Evolutionary conservation across 2,888 invertebrate species (phyloP), one percentile per base, ranked within the genome.

Genomic region (Formica aserva): DNA sequence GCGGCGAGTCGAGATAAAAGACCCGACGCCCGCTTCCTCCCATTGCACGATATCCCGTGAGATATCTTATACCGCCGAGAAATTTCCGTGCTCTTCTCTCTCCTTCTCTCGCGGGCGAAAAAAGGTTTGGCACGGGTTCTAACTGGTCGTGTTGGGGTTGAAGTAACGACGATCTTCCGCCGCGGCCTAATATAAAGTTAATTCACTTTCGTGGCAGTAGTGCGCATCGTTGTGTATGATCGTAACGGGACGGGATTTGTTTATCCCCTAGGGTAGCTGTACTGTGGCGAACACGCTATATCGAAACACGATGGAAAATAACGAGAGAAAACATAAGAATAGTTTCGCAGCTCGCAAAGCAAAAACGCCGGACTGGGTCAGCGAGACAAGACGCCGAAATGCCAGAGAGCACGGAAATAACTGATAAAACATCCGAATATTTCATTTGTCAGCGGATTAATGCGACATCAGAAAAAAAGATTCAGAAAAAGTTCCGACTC

Each of bases 1-100:
- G 84, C 86, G 85, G 85, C 87, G 65, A 87, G 82, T 87, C 81
- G 83, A 90, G 91, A 92, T 92, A 92, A 91, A 88, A 86, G 89
- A 89, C 87, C 88, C 85, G 29, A 32, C 32, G 35, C 41, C 45
- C 71, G 29, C 41, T 22, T 52, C 57, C 45, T 57, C 15, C 45
- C 11, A 41, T 57, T 55, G 57, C 78, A 26, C 71, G 32, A 71
- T 69, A 77, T 88, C 84, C 69, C 85, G 67, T 60, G 84, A 87
- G 87, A 87, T 85, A 86, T 77, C 86, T 89, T 90, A 84, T 85
- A 85, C 85, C 69, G 65, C 26, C 52, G 77, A 76, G 65, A 83
- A 90, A 90, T 88, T 89, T 89, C 78, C 85, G 60, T 84, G 35
- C 26, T 29, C 72, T 29, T 18, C 76, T 48, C n/a, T 22, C 77